These are phyloP conservation scores for Melanostoma mellinum DNA, from an alignment of 2,888 invertebrate species.

Conservation along the genomic window DNA sequence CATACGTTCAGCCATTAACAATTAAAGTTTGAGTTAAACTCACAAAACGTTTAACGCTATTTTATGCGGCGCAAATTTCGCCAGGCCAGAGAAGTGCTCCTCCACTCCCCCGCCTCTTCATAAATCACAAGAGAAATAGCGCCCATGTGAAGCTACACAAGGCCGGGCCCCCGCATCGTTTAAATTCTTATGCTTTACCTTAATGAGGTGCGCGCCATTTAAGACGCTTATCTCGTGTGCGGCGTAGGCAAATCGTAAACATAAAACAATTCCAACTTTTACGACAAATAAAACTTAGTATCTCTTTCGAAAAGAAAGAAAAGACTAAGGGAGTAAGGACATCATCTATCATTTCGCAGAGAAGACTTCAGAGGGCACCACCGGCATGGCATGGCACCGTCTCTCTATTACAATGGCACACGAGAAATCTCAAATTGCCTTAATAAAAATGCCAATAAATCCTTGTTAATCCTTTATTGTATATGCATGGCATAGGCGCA, in stretches of 20 bases:
- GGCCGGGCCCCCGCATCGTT: conserved; percentile 9
- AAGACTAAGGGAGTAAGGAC: background rate
- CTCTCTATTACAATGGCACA: conserved; percentile 48
- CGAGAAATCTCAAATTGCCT: conserved; percentile 63
- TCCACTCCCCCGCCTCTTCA: background rate
- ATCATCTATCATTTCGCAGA: conserved; percentile 46
- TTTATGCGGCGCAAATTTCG: conserved; percentile 43
- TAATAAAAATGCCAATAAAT: conserved; percentile 69
- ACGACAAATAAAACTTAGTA: conserved; percentile 60
- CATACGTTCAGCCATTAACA: conserved; percentile 13
- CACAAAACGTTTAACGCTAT: conserved; percentile 35
- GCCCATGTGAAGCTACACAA: conserved; percentile 7
- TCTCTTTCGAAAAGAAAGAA: conserved; percentile 20
- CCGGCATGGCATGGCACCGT: too few species aligned
- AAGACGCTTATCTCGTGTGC: conserved; percentile 57
- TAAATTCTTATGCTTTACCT: conserved; percentile 22
- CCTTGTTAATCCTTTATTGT: conserved; percentile 70
- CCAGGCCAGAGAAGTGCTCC: too few species aligned
- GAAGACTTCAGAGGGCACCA: background rate
- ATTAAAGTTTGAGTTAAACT: conserved; percentile 48
- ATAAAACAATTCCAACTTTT: conserved; percentile 63
- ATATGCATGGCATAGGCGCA: conserved; percentile 43
- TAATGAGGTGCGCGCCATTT: conserved; percentile 69
- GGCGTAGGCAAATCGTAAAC: conserved; percentile 67
- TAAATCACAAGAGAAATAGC: conserved; percentile 17